Percentiles rank a stretch among this genome's conserved stretches.
Conservation (phyloP, 2,797 vertebrate species). For the Microctenopoma steveboyesi region DNA sequence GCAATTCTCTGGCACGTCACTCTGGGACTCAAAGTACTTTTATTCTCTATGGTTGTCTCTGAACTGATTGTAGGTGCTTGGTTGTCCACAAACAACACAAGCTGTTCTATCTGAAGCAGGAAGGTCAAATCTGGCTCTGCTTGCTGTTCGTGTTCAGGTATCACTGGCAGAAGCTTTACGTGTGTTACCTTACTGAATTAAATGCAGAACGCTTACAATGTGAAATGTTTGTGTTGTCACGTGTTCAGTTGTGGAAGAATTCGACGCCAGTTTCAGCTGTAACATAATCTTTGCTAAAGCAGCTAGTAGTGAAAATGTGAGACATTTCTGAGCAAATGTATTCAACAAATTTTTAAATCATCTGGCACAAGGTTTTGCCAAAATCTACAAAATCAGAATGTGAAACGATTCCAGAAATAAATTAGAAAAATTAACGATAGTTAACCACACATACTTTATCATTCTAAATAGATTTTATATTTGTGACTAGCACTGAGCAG, state of each 20-base stretch:
- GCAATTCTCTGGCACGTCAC: slow-evolving; percentile 72
- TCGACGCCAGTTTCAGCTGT: neutral
- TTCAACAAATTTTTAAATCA: slow-evolving; percentile 13
- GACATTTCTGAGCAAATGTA: neutral
- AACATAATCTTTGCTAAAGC: slow-evolving; percentile 1
- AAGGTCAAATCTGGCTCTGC: slow-evolving; percentile 32
- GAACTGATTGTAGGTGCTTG: slow-evolving; percentile 75
- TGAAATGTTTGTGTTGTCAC: slow-evolving; percentile 7
- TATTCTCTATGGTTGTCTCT: slow-evolving; percentile 69
- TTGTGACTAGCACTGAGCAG: slow-evolving; percentile 8
- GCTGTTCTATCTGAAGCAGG: slow-evolving; percentile 42
- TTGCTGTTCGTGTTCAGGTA: slow-evolving; percentile 24
- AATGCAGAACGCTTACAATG: slow-evolving; percentile 9
- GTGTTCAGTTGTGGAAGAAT: neutral
- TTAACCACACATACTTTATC: slow-evolving; percentile 1
- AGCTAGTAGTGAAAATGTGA: neutral
- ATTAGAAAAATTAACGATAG: neutral
- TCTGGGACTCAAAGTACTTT: slow-evolving; percentile 65
- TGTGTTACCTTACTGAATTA: neutral
- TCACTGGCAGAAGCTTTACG: slow-evolving; percentile 35
- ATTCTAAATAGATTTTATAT: neutral
- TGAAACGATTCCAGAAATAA: neutral
- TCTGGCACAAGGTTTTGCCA: neutral
- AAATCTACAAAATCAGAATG: neutral
- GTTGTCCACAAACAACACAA: slow-evolving; percentile 70